Evolutionary conservation across 2,113 vertebrate species (phyloP).

Genomic region (Sylvilagus bachmani): DNA sequence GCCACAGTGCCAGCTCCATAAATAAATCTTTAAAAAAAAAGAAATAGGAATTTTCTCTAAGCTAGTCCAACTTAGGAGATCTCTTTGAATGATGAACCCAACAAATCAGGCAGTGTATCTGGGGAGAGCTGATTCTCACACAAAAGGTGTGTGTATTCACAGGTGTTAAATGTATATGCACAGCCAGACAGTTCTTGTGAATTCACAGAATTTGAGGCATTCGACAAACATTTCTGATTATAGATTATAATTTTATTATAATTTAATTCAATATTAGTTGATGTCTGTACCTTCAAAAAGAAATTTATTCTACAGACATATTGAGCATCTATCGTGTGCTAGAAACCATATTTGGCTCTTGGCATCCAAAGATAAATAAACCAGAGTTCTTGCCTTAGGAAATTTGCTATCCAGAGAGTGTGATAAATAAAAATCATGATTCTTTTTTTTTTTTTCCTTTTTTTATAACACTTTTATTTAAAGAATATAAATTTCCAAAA

Average conservation of each 20-base stretch:
- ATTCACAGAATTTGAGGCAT: neutral
- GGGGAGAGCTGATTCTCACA: neutral
- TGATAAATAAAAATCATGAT: neutral
- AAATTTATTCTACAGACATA: neutral
- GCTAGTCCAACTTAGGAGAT: neutral
- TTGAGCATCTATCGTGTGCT: neutral
- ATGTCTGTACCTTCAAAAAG: neutral
- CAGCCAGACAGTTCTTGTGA: neutral
- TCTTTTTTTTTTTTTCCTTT: neutral
- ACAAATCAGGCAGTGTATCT: neutral
- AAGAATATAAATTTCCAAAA: too few species aligned
- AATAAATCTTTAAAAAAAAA: too few species aligned
- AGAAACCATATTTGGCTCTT: neutral
- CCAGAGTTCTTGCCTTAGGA: neutral
- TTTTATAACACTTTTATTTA: too few species aligned
- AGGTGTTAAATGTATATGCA: neutral
- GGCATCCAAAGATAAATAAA: neutral
- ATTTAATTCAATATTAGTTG: neutral
- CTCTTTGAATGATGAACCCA: neutral
- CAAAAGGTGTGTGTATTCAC: neutral
- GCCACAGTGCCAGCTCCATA: too few species aligned
- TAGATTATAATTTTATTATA: neutral
- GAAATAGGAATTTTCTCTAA: conserved; percentile 34
- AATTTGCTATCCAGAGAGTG: neutral
- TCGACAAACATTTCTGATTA: neutral